These are phyloP conservation scores for Xestoiulus laeticollis DNA, from an alignment of 2,888 invertebrate genomes.

Conservation along the genomic window DNA sequence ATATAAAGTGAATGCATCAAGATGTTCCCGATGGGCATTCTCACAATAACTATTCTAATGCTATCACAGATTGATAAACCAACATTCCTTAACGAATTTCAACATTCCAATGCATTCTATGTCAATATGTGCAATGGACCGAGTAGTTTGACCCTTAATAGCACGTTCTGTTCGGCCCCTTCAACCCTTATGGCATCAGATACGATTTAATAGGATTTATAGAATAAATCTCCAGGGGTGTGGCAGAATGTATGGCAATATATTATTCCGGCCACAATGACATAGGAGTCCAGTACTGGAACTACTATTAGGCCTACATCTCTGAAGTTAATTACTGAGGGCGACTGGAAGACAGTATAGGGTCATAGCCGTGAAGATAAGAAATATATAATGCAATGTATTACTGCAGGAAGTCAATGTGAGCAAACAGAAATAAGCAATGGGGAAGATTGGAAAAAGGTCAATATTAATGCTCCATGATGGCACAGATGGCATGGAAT, in stretches of 20 bases:
- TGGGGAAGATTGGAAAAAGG: conserved; percentile 19
- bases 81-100: neutral
- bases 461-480: conserved; percentile 23
- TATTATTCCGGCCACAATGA: neutral
- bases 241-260: neutral
- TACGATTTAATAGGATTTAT: conserved; percentile 18
- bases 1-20: too few relatives aligned
- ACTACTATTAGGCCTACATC: neutral
- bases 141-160: neutral
- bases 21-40: neutral
- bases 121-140: neutral
- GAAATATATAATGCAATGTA: neutral
- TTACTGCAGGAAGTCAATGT: neutral
- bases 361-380: neutral
- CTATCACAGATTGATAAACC: neutral
- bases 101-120: neutral
- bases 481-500: conserved; percentile 17
- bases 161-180: neutral
- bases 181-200: conserved; percentile 7
- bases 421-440: neutral
- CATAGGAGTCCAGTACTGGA: neutral
- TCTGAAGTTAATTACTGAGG: conserved; percentile 10
- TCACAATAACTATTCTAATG: neutral
- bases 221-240: conserved; percentile 31
- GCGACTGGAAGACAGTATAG: neutral